A percentile compares a stretch with the other conserved stretches of the same genome.
Conservation (phyloP, 2,888 invertebrate species). For the Lacanobia wlatinum region DNA sequence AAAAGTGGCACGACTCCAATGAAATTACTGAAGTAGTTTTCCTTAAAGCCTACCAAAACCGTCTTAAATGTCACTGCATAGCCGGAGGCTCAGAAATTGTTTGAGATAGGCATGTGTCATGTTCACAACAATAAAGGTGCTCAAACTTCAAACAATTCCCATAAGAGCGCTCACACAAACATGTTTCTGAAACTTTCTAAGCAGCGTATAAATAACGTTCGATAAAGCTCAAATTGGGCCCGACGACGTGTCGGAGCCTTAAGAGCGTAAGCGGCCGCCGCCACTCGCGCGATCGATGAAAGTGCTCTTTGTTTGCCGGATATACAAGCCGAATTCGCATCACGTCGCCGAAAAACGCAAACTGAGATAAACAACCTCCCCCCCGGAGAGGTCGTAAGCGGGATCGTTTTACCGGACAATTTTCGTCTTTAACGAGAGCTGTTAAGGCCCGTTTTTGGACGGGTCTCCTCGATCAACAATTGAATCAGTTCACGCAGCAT, state of each 20-base stretch:
- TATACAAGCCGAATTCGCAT: slow-evolving; percentile 90
- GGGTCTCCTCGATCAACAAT: slow-evolving; percentile 84
- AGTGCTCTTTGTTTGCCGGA: slow-evolving; percentile 87
- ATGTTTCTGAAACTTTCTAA: slow-evolving; percentile 87
- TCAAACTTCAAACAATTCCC: slow-evolving; percentile 84
- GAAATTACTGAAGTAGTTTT: slow-evolving; percentile 29
- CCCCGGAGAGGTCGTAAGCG: slow-evolving; percentile 87
- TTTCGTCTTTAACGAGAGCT: slow-evolving; percentile 88
- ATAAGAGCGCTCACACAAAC: slow-evolving; percentile 84
- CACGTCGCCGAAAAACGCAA: slow-evolving; percentile 90
- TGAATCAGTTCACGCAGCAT: slow-evolving; percentile 91
- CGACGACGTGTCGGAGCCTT: slow-evolving; percentile 68
- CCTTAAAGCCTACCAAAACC: slow-evolving; percentile 38
- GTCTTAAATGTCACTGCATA: slow-evolving; percentile 4
- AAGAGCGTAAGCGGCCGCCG: slow-evolving; percentile 81
- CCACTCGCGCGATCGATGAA: slow-evolving; percentile 85
- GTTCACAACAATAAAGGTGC: slow-evolving; percentile 78
- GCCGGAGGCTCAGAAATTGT: slow-evolving; percentile 26
- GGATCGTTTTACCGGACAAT: slow-evolving; percentile 87
- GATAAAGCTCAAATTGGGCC: slow-evolving; percentile 85
- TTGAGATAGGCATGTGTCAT: slow-evolving; percentile 50
- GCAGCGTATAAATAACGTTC: slow-evolving; percentile 88
- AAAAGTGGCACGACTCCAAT: slow-evolving; percentile 37
- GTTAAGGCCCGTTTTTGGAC: slow-evolving; percentile 87
- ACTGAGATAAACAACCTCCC: slow-evolving; percentile 90